These are phyloP conservation scores for Ochropleura leucogaster DNA, from an alignment of 2,888 invertebrate genomes.

Conservation along the genomic window DNA sequence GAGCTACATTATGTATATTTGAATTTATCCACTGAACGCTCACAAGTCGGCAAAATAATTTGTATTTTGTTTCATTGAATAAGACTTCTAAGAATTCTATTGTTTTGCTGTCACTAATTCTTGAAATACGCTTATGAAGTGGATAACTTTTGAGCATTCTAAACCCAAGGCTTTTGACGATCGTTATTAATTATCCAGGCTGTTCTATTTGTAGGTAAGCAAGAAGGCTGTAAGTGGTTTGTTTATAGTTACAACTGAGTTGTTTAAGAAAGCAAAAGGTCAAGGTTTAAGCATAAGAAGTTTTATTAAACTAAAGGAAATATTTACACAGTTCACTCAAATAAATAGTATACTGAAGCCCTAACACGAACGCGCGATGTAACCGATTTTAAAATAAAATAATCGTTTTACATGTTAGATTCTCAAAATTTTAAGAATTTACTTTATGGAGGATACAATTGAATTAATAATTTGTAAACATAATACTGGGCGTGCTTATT, in stretches of 20 bases:
- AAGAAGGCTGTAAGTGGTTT: neutral
- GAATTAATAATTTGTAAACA: no score
- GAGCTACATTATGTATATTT: slow-evolving; percentile 29
- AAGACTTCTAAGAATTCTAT: slow-evolving; percentile 15
- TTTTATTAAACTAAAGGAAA: neutral
- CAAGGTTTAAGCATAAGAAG: no score
- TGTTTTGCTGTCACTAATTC: slow-evolving; percentile 30
- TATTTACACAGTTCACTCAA: neutral
- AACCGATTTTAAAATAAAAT: no score
- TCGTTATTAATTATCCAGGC: neutral
- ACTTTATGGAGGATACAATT: no score
- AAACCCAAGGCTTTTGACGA: neutral
- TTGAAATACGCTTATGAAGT: slow-evolving; percentile 23
- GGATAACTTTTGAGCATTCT: slow-evolving; percentile 10
- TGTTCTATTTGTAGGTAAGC: slow-evolving; percentile 13
- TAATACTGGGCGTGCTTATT: no score
- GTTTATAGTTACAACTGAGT: neutral
- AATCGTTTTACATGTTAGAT: no score
- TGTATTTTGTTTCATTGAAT: slow-evolving; percentile 29
- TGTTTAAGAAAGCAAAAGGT: neutral
- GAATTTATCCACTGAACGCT: slow-evolving; percentile 17
- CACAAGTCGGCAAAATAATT: slow-evolving; percentile 4
- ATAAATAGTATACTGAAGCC: neutral
- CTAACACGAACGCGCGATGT: no score
- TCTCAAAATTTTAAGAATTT: no score